Evolutionary conservation across 2,888 invertebrate species (phyloP).

Genomic region (Ectobius pallidus): DNA sequence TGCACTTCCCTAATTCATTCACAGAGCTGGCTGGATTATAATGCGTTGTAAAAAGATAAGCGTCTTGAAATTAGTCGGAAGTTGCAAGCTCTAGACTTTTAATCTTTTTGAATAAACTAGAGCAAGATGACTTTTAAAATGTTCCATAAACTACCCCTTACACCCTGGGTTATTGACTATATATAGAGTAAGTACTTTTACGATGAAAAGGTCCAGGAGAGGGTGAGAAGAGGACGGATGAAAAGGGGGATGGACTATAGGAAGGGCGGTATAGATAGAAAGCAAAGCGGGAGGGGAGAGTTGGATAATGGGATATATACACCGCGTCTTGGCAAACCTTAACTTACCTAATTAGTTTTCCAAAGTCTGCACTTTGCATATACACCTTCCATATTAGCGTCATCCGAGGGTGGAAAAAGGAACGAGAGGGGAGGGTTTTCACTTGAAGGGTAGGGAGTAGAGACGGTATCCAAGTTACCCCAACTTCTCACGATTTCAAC

Average conservation of each 20-base stretch:
- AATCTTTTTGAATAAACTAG: constrained; percentile 28
- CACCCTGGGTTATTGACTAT: constrained; percentile 22
- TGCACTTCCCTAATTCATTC: constrained; percentile 24
- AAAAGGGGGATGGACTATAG: not conserved
- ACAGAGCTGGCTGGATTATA: constrained; percentile 4
- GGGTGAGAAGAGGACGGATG: not conserved
- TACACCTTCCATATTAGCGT: constrained; percentile 34
- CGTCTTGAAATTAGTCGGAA: constrained; percentile 12
- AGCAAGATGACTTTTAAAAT: constrained; percentile 21
- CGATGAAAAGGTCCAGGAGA: not conserved
- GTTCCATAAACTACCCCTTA: not conserved
- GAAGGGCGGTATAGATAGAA: not conserved
- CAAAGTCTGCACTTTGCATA: constrained; percentile 39
- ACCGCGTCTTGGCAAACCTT: constrained; percentile 30
- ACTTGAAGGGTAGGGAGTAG: constrained; percentile 16
- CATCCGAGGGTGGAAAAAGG: constrained; percentile 28
- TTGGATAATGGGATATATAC: constrained; percentile 27
- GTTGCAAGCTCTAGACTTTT: constrained; percentile 9
- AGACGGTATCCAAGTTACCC: constrained; percentile 4
- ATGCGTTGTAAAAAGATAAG: constrained; percentile 25
- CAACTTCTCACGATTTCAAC: constrained; percentile 10
- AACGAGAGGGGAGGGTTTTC: constrained; percentile 13
- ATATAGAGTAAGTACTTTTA: constrained; percentile 10
- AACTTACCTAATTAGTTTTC: constrained; percentile 39
- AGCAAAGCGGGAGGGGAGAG: not conserved